Evolutionary conservation across 2,113 vertebrate genomes (phyloP), one percentile per base, ranked within the genome.

Genomic region (Lipophrys pholis): DNA sequence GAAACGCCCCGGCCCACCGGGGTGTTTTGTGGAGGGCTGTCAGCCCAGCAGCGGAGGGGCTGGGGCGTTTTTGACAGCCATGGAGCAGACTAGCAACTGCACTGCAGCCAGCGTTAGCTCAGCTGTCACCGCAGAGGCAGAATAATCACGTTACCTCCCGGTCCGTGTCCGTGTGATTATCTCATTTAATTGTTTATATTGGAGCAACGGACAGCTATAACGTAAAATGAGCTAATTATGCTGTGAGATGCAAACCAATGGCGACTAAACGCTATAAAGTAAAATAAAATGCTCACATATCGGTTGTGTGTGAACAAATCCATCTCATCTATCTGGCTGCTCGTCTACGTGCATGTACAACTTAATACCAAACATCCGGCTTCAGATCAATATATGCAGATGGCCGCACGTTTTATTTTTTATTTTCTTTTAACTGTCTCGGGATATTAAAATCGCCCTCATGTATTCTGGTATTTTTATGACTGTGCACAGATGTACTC

Each of bases 81-180:
- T 72, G 79, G 78, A 85, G 41, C 76, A 43, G 69, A 81, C 85
- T 81, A 87, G 77, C 89, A 61, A 69, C 89, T 65, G 73, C 85
- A 84, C 43, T 74, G 89, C 85, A 87, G 87, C 69, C 82, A 50
- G 61, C 42, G 64, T 85, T 85, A 88, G 89, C 86, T 85, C 90
- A 78, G 78, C 90, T 90, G 88, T 84, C 81, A 78, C 67, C 73
- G 78, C 82, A 70, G 67, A 81, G 52, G 78, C 73, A 57, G 50
- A 69, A 66, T 61, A 63, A 59, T 30, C 21, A 30, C 52, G 54
- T 43, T 38, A 57, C 84, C 75, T 73, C 21, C 21, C 21, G 21
- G 21, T 30, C 2, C 21, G 21, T 30, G 21, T 30, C 21, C 76
- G 51, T 10, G 41, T 42, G 41, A 42, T 30, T 2, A 30, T 30